Percentiles rank a stretch among this genome's conserved stretches.
Evolutionary conservation across 2,113 vertebrate species (phyloP).

Genomic region (Sebastes fasciatus): DNA sequence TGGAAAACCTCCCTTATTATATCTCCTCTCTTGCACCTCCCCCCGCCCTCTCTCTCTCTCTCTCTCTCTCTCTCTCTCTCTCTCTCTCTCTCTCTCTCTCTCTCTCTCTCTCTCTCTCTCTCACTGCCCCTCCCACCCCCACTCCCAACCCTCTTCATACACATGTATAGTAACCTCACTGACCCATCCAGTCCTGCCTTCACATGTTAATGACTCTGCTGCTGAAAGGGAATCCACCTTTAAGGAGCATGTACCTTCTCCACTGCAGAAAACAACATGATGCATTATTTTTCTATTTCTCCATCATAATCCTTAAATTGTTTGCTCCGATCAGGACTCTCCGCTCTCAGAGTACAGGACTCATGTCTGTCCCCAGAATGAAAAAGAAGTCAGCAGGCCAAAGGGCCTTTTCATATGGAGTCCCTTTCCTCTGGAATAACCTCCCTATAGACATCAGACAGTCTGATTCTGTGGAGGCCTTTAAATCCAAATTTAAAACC

Average conservation of each 20-base stretch:
- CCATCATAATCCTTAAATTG: no score
- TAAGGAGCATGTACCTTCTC: no score
- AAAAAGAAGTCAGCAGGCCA: no score
- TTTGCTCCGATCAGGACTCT: no score
- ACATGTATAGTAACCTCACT: constrained; percentile 34
- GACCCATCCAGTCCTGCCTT: background rate
- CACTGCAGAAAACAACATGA: background rate
- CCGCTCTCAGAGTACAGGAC: no score
- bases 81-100: background rate
- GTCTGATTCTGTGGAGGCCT: no score
- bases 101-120: background rate
- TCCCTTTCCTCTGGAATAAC: no score
- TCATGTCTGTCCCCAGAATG: no score
- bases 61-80: background rate
- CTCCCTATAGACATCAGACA: no score
- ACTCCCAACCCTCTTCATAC: background rate
- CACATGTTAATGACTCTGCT: constrained; percentile 53
- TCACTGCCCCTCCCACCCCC: background rate
- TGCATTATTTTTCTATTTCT: no score
- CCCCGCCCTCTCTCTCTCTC: background rate
- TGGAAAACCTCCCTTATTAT: background rate
- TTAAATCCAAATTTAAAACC: no score
- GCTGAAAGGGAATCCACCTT: background rate
- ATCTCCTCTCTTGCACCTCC: background rate
- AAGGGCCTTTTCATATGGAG: no score